phyloP scores from a whole-genome alignment of 2,113 vertebrate species.

The Setophaga petechia region DNA sequence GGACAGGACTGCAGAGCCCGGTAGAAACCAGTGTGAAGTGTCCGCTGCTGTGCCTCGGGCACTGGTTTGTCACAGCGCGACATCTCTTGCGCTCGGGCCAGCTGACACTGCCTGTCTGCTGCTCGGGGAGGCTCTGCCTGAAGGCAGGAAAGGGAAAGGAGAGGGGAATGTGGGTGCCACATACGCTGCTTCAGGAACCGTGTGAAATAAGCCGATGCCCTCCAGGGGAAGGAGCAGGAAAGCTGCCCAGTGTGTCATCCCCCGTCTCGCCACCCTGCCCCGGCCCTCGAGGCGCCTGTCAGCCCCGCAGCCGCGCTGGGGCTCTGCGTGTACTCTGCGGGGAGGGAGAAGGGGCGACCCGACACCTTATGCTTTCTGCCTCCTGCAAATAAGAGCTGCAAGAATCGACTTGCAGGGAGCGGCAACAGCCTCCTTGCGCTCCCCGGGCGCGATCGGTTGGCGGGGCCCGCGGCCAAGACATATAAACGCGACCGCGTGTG shows the following conservation, averaged over 20 bases:
- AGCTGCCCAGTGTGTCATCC: neutral
- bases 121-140: neutral
- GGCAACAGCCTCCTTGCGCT: neutral
- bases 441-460: neutral
- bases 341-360: neutral
- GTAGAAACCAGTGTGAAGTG: neutral
- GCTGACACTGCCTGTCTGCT: neutral
- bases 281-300: neutral
- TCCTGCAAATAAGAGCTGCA: neutral
- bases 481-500: slow-evolving; percentile 32
- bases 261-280: neutral
- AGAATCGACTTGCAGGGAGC: neutral
- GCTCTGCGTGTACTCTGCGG: neutral
- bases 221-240: neutral
- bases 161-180: neutral
- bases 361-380: neutral
- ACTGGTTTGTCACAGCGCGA: neutral
- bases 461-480: slow-evolving; percentile 37
- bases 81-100: neutral
- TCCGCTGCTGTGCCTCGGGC: no score
- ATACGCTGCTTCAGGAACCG: neutral
- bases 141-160: neutral
- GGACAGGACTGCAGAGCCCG: neutral
- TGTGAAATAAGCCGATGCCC: neutral
- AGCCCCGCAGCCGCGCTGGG: neutral